A percentile compares a stretch with the other conserved stretches of the same genome.
These are phyloP conservation scores for Zosterops borbonicus DNA, from an alignment of 2,113 vertebrate genomes.

Conservation along the genomic window DNA sequence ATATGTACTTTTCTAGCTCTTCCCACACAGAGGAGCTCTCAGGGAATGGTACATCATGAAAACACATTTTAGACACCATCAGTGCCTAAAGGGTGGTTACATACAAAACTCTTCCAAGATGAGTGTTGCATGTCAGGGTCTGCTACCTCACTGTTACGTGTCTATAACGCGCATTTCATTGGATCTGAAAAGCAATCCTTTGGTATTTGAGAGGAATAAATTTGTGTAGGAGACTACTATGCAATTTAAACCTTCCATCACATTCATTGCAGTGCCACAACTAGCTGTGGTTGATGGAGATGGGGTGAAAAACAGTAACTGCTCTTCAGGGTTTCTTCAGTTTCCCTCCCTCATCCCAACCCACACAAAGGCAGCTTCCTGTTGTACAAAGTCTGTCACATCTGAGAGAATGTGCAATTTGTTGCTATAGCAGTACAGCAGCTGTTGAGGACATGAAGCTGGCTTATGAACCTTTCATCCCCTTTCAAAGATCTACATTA, in stretches of 20 bases:
- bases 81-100: background rate
- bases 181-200: background rate
- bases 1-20: background rate
- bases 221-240: background rate
- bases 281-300: background rate
- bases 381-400: background rate
- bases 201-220: background rate
- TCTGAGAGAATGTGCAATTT: background rate
- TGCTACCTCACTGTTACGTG: rapidly evolving
- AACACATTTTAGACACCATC: background rate
- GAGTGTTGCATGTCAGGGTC: background rate
- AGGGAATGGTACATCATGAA: background rate
- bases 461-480: background rate
- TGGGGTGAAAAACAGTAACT: background rate
- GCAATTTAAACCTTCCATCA: background rate
- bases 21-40: background rate
- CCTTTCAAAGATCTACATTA: background rate
- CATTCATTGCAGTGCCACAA: background rate
- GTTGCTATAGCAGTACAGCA: background rate
- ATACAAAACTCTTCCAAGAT: background rate
- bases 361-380: background rate
- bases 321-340: background rate
- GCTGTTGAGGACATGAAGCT: background rate
- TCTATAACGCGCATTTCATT: background rate
- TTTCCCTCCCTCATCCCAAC: background rate